phyloP scores from a whole-genome alignment of 2,888 invertebrate species.

The Erynnis tages region DNA sequence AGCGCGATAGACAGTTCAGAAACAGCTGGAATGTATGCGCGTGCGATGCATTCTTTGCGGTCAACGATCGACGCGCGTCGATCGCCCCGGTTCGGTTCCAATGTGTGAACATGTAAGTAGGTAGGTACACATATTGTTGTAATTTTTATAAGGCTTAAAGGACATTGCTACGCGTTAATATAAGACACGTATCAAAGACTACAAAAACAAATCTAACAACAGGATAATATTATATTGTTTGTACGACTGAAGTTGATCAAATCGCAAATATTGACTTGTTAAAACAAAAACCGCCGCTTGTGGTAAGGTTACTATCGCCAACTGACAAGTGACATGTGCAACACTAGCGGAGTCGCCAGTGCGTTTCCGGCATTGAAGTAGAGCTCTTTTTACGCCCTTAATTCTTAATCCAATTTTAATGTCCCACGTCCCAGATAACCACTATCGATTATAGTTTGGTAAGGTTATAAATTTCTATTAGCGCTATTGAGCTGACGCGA shows the following conservation, averaged over 20 bases:
- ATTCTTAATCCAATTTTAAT: too few species aligned
- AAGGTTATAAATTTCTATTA: slow-evolving; percentile 7
- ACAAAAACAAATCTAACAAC: too few species aligned
- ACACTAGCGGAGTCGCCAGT: too few species aligned
- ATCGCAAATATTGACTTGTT: too few species aligned
- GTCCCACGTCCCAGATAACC: background rate
- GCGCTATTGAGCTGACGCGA: slow-evolving; percentile 8
- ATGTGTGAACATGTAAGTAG: slow-evolving; percentile 22
- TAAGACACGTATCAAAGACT: too few species aligned
- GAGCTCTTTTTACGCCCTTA: too few species aligned
- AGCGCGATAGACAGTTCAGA: slow-evolving; percentile 38
- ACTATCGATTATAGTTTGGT: slow-evolving; percentile 3
- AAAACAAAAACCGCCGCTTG: too few species aligned
- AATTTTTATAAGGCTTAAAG: background rate
- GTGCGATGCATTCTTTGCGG: slow-evolving; percentile 64
- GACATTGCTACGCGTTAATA: background rate
- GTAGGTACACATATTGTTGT: background rate
- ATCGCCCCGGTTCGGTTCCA: slow-evolving; percentile 37
- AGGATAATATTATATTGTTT: too few species aligned
- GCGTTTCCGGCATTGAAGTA: too few species aligned
- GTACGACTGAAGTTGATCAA: too few species aligned
- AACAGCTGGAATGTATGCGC: slow-evolving; percentile 50
- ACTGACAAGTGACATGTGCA: too few species aligned
- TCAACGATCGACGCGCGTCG: slow-evolving; percentile 55
- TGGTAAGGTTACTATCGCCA: too few species aligned